Base-by-base conservation (phyloP, 2,888 invertebrate species). In the Sarcophaga carnaria region DNA sequence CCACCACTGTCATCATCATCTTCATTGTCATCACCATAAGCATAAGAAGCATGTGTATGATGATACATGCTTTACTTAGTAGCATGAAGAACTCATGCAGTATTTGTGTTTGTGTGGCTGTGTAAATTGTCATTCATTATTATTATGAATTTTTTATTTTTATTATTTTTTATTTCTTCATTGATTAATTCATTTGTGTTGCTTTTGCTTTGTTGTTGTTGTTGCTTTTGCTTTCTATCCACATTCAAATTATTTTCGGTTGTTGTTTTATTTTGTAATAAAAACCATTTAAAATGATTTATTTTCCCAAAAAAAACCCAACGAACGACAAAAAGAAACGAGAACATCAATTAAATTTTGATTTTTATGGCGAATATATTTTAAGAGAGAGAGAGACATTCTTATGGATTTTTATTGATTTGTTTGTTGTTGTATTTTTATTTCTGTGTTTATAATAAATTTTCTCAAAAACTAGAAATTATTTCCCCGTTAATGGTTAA, bases 261-360 rank as follows among this genome's bases (percentile, higher is more conserved):
- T 85, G 66, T 60, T 74, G 80, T 78, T 62, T 54, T 54, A 54
- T 54, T 54, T 54, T 79, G 77, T 79, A 79, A 75, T 81, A 75
- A 78, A 37, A 84, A 82, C 79, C 78, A 87, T 84, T 87, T 84
- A 79, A 84, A 79, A 82, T 87, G 87, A 87, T 87, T 87, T 87
- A 87, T 87, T 62, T 71, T 22, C 63, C 37, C 2, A 20, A 67
- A 77, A 80, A 69, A 67, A 22, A 22, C 1, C 22, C 22, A 22
- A 22, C 45, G 66, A 62, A 63, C 69, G 71, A 83, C 59, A 66
- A 62, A 54, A 84, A 82, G 54, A 37, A 10, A 37, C 74, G 80
- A 70, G 79, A 81, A 25, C 84, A 81, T 79, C 84, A 84, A 84
- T 81, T 81, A 84, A 87, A 78, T 79, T 70, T 14, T 80, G 77